phyloP scores from a whole-genome alignment of 2,888 invertebrate species.

The Nasonia oneida region DNA sequence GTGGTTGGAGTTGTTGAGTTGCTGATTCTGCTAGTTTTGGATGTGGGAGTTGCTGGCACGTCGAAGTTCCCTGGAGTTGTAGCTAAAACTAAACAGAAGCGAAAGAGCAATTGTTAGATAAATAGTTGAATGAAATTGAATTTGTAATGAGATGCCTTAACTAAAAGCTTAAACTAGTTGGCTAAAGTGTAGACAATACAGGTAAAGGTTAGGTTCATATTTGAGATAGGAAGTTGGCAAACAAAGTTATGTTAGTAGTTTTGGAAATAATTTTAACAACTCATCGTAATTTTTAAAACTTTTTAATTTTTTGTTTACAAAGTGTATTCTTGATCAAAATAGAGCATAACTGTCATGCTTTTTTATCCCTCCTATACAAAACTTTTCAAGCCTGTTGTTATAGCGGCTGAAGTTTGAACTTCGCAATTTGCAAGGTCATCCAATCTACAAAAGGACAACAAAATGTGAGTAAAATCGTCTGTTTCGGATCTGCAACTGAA shows the following conservation, averaged over 20 bases:
- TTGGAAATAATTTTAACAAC: too few relatives aligned
- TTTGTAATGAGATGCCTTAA: background rate
- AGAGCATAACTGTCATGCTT: too few relatives aligned
- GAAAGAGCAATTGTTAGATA: background rate
- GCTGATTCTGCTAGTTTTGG: background rate
- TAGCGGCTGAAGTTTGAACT: background rate
- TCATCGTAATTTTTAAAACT: too few relatives aligned
- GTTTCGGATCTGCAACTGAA: background rate
- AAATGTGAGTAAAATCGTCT: background rate
- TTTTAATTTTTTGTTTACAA: too few relatives aligned
- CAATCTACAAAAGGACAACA: conserved; percentile 23
- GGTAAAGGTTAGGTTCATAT: background rate
- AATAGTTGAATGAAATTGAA: background rate
- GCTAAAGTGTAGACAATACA: background rate
- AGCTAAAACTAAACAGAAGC: background rate
- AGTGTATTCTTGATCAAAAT: too few relatives aligned
- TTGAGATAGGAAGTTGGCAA: background rate
- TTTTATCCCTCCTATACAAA: too few relatives aligned
- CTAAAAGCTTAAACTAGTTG: background rate
- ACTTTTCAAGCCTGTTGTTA: background rate
- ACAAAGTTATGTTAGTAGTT: background rate
- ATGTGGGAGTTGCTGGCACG: background rate
- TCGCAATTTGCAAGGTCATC: background rate
- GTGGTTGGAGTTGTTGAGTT: background rate
- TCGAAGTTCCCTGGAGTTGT: background rate